Evolutionary conservation across 2,797 vertebrate genomes (phyloP), one percentile per base, ranked within the genome.

Genomic region (Micromesistius poutassou): DNA sequence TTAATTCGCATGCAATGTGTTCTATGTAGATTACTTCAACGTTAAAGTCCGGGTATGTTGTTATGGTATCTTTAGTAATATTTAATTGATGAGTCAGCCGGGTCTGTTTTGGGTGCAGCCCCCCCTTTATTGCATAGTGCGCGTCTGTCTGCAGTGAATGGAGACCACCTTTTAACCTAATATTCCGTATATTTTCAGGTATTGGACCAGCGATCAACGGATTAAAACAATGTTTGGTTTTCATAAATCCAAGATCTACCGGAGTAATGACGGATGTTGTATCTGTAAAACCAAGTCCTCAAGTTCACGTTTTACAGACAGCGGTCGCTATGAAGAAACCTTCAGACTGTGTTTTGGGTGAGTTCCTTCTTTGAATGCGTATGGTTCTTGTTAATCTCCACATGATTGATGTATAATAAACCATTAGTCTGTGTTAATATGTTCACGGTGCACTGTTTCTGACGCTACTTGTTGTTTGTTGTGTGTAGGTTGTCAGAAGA

Each of bases 261-360:
- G 95, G 87, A 95, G 94, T 90, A 93, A 95, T 78, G 94, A 95
- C 25, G 94, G 95, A 55, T 95, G 95, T 76, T 95, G 95, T 88
- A 95, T 95, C 83, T 95, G 95, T 87, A 95, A 95, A 86, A 95
- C 95, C 87, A 95, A 95, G 91, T 95, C 95, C 8, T 95, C 95
- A 83, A 95, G 95, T 36, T 95, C 95, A 30, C 93, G 94, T 25
- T 95, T 95, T 84, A 95, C 95, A 78, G 94, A 95, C 94, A 95
- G 95, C 91, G 93, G 94, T 66, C 88, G 94, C 83, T 95, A 95
- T 83, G 94, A 95, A 40, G 94, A 95, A 78, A 94, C 93, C 1
- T 95, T 95, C 90, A 89, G 90, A 30, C 92, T 94, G 74, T 95
- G 95, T 80, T 95, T 95, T 80, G 94, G 95, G 95, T 95, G 87